These are phyloP conservation scores for Diachasma alloeum DNA, from an alignment of 1,140 invertebrate species.

Conservation along the genomic window DNA sequence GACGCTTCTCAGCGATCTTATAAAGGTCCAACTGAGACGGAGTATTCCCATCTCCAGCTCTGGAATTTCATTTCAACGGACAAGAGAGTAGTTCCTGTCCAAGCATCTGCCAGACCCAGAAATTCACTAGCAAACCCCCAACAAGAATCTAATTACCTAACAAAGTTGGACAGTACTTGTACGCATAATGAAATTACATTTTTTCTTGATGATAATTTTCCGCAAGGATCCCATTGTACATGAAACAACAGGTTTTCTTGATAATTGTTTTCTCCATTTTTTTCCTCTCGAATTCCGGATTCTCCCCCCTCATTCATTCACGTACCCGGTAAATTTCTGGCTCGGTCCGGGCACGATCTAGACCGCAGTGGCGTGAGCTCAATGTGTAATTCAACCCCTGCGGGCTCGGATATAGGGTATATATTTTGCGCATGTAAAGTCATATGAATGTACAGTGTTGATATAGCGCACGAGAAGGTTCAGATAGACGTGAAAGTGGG, in stretches of 20 bases:
- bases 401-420: not conserved
- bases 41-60: not conserved
- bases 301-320: no score
- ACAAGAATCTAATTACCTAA: slow-evolving; percentile 8
- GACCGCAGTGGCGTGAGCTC: not conserved
- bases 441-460: not conserved
- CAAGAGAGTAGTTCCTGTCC: slow-evolving; percentile 2
- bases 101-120: slow-evolving; percentile 1
- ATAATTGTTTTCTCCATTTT: not conserved
- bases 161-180: not conserved
- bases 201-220: not conserved
- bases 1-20: not conserved
- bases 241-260: not conserved
- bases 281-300: not conserved
- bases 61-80: slow-evolving; percentile 41
- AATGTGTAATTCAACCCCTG: not conserved
- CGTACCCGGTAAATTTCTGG: no score
- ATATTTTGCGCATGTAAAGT: not conserved
- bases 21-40: not conserved
- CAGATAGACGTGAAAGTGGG: slow-evolving; percentile 3
- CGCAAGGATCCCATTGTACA: not conserved
- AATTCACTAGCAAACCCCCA: not conserved
- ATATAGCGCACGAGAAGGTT: not conserved
- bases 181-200: not conserved
- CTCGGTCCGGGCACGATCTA: no score